Percentiles rank a stretch among this genome's conserved stretches.
Conservation (phyloP, 2,888 invertebrate species). For the Ichneumon xanthorius region DNA sequence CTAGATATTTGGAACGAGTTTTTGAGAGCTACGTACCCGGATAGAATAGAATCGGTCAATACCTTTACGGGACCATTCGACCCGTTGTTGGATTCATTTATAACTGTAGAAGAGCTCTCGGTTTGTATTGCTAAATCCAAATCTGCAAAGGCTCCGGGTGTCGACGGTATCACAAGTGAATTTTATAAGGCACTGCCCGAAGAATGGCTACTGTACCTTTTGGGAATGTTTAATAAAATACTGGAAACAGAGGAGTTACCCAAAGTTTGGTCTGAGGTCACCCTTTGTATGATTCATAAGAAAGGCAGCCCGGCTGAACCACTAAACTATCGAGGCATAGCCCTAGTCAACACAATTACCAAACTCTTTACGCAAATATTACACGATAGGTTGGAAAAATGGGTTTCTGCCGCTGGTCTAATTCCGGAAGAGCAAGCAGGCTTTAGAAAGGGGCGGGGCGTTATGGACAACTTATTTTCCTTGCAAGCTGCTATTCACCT, state of each 20-base stretch:
- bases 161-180: constrained; percentile 59
- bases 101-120: constrained; percentile 32
- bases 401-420: constrained; percentile 54
- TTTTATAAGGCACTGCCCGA: constrained; percentile 36
- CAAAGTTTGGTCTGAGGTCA: constrained; percentile 44
- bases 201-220: constrained; percentile 18
- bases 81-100: constrained; percentile 17
- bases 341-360: constrained; percentile 46
- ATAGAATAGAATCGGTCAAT: not conserved
- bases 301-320: constrained; percentile 65
- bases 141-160: constrained; percentile 57
- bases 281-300: constrained; percentile 64
- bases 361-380: constrained; percentile 66
- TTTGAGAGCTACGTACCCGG: not conserved
- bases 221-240: too few species aligned
- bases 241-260: constrained; percentile 23
- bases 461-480: too few species aligned
- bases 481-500: too few species aligned
- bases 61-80: not conserved
- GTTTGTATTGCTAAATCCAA: constrained; percentile 41
- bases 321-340: constrained; percentile 70
- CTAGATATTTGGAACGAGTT: constrained; percentile 22
- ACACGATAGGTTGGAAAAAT: not conserved
- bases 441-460: constrained; percentile 41
- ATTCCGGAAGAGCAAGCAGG: not conserved